These are phyloP conservation scores for Nomada fucata DNA, from an alignment of 2,888 invertebrate species.

Conservation along the genomic window DNA sequence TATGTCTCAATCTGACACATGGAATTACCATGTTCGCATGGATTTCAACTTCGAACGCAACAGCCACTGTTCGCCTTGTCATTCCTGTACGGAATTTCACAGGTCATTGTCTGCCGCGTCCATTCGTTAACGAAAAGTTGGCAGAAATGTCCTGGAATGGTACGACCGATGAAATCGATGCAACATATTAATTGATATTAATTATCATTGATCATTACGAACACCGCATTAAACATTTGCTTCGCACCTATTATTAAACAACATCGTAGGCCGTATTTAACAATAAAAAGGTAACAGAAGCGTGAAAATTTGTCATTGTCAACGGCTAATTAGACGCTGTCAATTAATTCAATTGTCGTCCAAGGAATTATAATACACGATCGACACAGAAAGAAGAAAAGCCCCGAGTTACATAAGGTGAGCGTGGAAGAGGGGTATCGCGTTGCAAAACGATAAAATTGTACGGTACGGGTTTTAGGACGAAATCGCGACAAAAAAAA, in stretches of 20 bases:
- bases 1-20: background rate
- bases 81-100: background rate
- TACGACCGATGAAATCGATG: no score
- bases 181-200: background rate
- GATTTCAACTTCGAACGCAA: background rate
- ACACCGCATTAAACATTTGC: background rate
- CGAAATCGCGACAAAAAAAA: slow-evolving; percentile 34
- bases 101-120: background rate
- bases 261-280: no score
- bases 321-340: slow-evolving; percentile 31
- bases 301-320: background rate
- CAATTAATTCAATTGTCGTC: slow-evolving; percentile 31
- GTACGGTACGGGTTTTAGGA: slow-evolving; percentile 25
- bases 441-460: slow-evolving; percentile 62
- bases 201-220: background rate
- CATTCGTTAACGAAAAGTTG: background rate
- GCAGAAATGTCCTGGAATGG: no score
- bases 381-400: slow-evolving; percentile 56
- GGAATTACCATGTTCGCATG: background rate
- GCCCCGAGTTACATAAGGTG: slow-evolving; percentile 25
- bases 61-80: background rate
- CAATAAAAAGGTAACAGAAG: no score
- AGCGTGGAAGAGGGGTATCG: slow-evolving; percentile 17
- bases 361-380: slow-evolving; percentile 35
- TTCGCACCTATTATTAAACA: no score